Percentiles rank a stretch among this genome's conserved stretches.
Evolutionary conservation across 1,140 invertebrate genomes (phyloP).

Genomic region (Pantala flavescens): DNA sequence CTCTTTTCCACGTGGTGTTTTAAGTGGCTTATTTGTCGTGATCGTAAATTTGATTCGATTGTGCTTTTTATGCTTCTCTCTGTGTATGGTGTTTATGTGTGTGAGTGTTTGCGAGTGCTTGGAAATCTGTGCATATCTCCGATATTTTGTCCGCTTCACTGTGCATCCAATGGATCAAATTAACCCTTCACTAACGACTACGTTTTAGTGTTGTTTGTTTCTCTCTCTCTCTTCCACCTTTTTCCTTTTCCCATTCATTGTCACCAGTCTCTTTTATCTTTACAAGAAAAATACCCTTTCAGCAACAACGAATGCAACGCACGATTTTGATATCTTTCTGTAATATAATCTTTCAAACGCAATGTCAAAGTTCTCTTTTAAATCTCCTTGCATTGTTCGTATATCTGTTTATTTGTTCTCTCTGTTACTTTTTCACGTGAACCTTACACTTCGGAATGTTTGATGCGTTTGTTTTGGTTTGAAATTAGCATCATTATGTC

Average conservation of each 20-base stretch:
- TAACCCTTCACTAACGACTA: not conserved
- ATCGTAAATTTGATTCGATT: not conserved
- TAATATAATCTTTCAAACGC: too few relatives aligned
- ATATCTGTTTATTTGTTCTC: too few relatives aligned
- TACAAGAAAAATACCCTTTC: too few relatives aligned
- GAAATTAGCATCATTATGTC: too few relatives aligned
- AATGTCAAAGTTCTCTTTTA: too few relatives aligned
- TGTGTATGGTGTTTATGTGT: slow-evolving; percentile 1
- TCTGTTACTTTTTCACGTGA: too few relatives aligned
- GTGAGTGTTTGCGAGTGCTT: not conserved
- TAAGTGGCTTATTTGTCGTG: slow-evolving; percentile 9
- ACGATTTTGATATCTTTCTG: too few relatives aligned
- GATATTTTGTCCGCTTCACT: not conserved
- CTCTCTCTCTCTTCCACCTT: not conserved
- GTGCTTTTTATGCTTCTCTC: not conserved
- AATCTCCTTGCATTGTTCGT: too few relatives aligned
- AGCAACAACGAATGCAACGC: too few relatives aligned
- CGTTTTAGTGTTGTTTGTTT: not conserved
- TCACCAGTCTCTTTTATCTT: too few relatives aligned
- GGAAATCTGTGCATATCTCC: not conserved
- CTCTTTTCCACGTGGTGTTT: not conserved
- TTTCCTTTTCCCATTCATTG: not conserved
- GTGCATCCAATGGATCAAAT: not conserved
- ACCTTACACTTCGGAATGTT: too few relatives aligned
- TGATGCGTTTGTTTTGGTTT: too few relatives aligned